Percentiles rank a stretch among this genome's conserved stretches.
Conservation (phyloP, 2,888 invertebrate species). For the Drosophila flavopinicola region DNA sequence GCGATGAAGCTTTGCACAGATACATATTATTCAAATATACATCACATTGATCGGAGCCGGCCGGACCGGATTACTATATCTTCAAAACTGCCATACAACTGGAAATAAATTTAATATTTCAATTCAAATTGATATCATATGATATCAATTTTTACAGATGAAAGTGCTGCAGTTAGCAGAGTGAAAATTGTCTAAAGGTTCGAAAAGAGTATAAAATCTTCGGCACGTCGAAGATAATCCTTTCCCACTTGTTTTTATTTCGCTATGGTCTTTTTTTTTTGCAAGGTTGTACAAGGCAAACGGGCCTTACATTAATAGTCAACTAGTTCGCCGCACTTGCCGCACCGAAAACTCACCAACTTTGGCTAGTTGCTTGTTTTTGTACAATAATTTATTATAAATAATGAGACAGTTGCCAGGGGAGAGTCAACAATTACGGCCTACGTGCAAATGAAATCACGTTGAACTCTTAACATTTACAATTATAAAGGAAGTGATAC, state of each 20-base stretch:
- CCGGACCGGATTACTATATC: too few relatives aligned
- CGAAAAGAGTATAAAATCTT: too few relatives aligned
- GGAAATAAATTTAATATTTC: too few relatives aligned
- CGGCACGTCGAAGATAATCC: too few relatives aligned
- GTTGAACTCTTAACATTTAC: conserved; percentile 49
- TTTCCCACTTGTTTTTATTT: conserved; percentile 6
- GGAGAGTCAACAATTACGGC: conserved; percentile 49
- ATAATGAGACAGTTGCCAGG: conserved; percentile 39
- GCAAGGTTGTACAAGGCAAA: conserved; percentile 79
- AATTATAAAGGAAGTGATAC: conserved; percentile 35
- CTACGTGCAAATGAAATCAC: conserved; percentile 51
- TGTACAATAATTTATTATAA: conserved; percentile 48
- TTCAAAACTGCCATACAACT: too few relatives aligned
- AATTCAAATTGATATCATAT: too few relatives aligned
- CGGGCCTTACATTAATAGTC: conserved; percentile 75
- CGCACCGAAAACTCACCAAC: conserved; percentile 52
- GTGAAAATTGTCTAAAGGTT: too few relatives aligned
- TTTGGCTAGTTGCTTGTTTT: conserved; percentile 36
- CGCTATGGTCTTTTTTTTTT: conserved; percentile 29
- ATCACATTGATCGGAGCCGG: too few relatives aligned
- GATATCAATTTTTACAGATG: too few relatives aligned
- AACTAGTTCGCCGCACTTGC: conserved; percentile 67
- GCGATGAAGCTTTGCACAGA: too few relatives aligned
- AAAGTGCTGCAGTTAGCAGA: too few relatives aligned
- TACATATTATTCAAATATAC: too few relatives aligned